Conservation (phyloP, 2,888 invertebrate species). For the Chesias legatella region DNA sequence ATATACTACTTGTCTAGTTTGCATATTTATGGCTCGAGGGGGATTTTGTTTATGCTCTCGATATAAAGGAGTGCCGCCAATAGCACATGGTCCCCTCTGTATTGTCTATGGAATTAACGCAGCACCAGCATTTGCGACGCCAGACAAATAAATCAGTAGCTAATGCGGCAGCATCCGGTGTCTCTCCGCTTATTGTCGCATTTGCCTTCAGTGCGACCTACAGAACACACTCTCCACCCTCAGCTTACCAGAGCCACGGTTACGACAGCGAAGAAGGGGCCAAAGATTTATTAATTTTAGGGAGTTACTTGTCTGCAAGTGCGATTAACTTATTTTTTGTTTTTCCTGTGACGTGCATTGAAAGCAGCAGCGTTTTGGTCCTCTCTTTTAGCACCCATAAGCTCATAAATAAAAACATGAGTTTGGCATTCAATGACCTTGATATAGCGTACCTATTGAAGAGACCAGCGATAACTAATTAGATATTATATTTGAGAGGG, state of each 20-base stretch:
- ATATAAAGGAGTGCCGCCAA: conserved; percentile 37
- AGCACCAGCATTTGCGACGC: conserved; percentile 52
- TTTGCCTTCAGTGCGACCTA: conserved; percentile 46
- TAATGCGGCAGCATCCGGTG: conserved; percentile 74
- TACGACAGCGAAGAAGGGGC: conserved; percentile 56
- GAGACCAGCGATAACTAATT: no score
- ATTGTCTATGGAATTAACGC: conserved; percentile 67
- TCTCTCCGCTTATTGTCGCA: conserved; percentile 58
- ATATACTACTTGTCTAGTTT: conserved; percentile 43
- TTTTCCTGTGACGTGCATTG: conserved; percentile 1
- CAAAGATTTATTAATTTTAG: conserved; percentile 64
- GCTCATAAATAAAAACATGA: no score
- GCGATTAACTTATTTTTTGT: conserved; percentile 25
- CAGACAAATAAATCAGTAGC: conserved; percentile 77
- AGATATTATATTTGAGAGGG: no score
- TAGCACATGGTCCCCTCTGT: conserved; percentile 41
- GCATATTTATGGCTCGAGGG: conserved; percentile 52
- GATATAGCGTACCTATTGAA: no score
- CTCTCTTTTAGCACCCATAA: no score
- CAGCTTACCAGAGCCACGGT: conserved; percentile 30
- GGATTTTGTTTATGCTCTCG: conserved; percentile 37
- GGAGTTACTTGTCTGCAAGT: conserved; percentile 49
- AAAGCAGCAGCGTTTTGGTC: not conserved
- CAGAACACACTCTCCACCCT: conserved; percentile 18
- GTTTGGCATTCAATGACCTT: no score